Base-by-base conservation (phyloP, 35 echinoderm and acorn worm species). In the Holothuria glaberrima region DNA sequence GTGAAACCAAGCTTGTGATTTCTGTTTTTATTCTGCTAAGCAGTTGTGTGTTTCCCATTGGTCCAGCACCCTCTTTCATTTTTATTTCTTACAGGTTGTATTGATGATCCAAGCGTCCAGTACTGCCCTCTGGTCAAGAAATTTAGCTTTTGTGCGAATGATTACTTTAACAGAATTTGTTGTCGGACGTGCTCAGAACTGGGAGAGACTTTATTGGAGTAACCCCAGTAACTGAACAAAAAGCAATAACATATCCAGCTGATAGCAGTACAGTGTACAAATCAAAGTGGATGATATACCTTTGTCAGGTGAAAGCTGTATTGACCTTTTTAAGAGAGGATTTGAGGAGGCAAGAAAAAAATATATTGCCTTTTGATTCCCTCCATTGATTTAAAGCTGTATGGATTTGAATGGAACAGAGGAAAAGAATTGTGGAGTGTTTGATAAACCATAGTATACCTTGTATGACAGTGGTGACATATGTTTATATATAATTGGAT, bases 151-250 rank as follows among this genome's bases (percentile, higher is more conserved):
- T 98, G 96, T 59, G 92, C 80, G 68, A 92, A 94, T 30, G 93
- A 98, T 32, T 98, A 98, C 85, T 98, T 98, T 78, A 88, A 91
- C 20, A 90, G 94, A 50, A 94, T 98, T 90, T 98, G 96, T 64
- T 98, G 96, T 86, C 74, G 89, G 41, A 94, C 93, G 22, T 98
- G 96, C 34, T 92, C 91, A 20, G 65, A 88, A 57, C 56, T 78
- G 6, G 71, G 83, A 26, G 68, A 46, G 31, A 78, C 74, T 16
- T 12, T 78, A n/a, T 7, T 26, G 2, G 5, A 69, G 66, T 33
- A 9, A 29, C 7, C 0, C 0, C 66, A 69, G 7, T 33, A 24
- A 33, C 62, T 69, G 66, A 6, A 29, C 5, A 18, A 33, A n/a
- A 69, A 69, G 31, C 25, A 69, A 25, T 33, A 25, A 24, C 21